Base-by-base conservation (phyloP, 1,140 invertebrate genomes). In the Hyles vespertilio region DNA sequence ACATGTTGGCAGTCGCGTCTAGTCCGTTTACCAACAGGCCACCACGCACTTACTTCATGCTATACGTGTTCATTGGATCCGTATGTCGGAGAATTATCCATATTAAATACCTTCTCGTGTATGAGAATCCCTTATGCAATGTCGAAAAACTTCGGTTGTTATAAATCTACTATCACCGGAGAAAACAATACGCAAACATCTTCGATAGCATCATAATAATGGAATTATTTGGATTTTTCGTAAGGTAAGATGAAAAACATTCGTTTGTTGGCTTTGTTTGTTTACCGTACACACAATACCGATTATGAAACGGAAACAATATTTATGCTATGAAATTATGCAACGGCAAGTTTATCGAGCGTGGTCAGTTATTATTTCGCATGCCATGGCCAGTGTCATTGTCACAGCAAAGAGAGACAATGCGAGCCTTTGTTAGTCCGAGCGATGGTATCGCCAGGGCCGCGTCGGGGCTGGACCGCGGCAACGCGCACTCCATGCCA, bases 321-420 rank as follows among this genome's bases (percentile, higher is more conserved):
- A 66, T 73, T 76, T 70, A 68, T 70, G 54, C 58, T 63, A 64
- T 44, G 52, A 32, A 44, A 54, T 54, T 54, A 54, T 46, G 44
- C 47, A 3, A 36, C 12, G 40, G 43, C 36, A 50, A 22, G n/a
- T 61, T 34, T 61, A n/a, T 52, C 32, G 12, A 36, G 34, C 10
- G 50, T 9, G 9, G 32, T 34, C 34, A 36, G 59, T 65, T 63
- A 60, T 61, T 59, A 51, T 59, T 60, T 57, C 54, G 48, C 49
- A 51, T 47, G 50, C 51, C 65, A 71, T 67, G 72, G 72, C 61
- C 74, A 74, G 58, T 76, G 72, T 72, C 74, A 74, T 67, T 70
- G 68, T 61, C 60, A 61, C 43, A 58, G 60, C 51, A 61, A 63
- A 62, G 59, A 70, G 50, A 55, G 44, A 79, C 74, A 82, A 82